Conservation (phyloP, 2,113 vertebrate genomes). For the Sterrhoptilus dennistouni region DNA sequence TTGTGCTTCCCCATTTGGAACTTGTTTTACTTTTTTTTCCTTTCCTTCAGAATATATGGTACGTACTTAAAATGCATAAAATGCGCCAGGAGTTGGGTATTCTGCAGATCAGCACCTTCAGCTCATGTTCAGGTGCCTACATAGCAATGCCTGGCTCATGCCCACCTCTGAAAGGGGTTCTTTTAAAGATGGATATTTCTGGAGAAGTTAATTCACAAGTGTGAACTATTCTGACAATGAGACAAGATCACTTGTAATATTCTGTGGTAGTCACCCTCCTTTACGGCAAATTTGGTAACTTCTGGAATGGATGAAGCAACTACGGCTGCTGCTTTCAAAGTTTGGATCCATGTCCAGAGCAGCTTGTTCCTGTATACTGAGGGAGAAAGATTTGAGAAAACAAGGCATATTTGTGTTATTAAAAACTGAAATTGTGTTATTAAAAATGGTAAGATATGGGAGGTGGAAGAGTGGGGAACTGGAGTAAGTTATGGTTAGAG, state of each 20-base stretch:
- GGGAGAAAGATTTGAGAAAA: background rate
- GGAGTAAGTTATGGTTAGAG: background rate
- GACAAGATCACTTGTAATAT: background rate
- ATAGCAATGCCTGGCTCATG: background rate
- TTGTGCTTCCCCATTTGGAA: background rate
- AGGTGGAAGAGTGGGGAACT: rapidly evolving
- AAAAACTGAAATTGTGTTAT: background rate
- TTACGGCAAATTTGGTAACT: background rate
- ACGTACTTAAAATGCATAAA: background rate
- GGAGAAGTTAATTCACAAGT: background rate
- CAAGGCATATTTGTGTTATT: background rate
- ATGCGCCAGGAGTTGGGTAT: background rate
- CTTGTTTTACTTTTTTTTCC: background rate
- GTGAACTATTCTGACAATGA: background rate
- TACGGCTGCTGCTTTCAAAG: background rate
- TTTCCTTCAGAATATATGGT: background rate
- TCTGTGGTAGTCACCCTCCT: background rate
- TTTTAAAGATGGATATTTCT: background rate
- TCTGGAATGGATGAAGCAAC: background rate
- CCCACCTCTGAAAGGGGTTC: rapidly evolving
- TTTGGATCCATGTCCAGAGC: background rate
- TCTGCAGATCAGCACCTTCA: background rate
- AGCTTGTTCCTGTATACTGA: background rate
- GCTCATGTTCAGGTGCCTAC: background rate
- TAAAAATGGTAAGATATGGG: background rate